These are phyloP conservation scores for Anoplophora glabripennis DNA, from an alignment of 1,140 invertebrate species.

Conservation along the genomic window DNA sequence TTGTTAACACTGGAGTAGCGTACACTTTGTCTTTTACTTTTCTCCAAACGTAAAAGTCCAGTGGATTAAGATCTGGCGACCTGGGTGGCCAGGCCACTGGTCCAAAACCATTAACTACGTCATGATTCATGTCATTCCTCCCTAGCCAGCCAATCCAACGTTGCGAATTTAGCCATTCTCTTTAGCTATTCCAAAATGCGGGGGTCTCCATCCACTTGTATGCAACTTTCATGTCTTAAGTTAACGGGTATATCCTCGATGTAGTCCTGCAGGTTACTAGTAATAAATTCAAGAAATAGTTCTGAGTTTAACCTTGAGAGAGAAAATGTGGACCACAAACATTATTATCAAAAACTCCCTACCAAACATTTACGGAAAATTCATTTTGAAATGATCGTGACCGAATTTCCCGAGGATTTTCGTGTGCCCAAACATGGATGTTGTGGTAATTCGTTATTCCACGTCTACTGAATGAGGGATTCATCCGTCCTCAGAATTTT, in stretches of 20 bases:
- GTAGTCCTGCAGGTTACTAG: not conserved
- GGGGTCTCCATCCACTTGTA: too few species aligned
- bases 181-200: too few species aligned
- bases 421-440: not conserved
- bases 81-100: too few species aligned
- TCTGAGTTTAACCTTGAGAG: slow-evolving; percentile 1
- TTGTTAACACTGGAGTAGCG: too few species aligned
- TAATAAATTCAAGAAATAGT: slow-evolving; percentile 10
- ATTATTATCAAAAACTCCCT: slow-evolving; percentile 4
- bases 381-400: slow-evolving; percentile 3
- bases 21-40: too few species aligned
- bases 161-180: too few species aligned
- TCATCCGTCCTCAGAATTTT: slow-evolving; percentile 9
- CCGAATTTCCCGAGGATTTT: not conserved
- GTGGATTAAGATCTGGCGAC: too few species aligned
- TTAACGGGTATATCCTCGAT: not conserved
- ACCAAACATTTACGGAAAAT: slow-evolving; percentile 10
- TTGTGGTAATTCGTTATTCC: slow-evolving; percentile 6
- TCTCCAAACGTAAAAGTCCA: not conserved
- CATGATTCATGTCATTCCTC: not conserved
- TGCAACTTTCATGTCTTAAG: too few species aligned
- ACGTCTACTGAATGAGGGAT: slow-evolving; percentile 7
- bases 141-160: slow-evolving; percentile 1
- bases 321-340: slow-evolving; percentile 14
- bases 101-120: slow-evolving; percentile 4